Evolutionary conservation across 2,113 vertebrate genomes (phyloP), one percentile per base, ranked within the genome.

Genomic region (Sorex araneus): DNA sequence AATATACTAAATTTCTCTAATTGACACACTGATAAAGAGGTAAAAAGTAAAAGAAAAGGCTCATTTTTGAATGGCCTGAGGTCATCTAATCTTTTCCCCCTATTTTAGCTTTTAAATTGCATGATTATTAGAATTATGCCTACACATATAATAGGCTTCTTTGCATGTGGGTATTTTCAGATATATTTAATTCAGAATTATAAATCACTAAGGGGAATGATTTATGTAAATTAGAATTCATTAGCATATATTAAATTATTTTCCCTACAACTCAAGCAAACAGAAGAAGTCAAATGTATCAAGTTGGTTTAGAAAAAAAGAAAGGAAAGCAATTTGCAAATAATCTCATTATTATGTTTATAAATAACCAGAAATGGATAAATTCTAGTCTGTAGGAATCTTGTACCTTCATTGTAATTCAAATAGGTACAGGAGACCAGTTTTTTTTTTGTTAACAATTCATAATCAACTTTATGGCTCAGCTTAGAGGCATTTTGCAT

Each of bases 221-320:
- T 94, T 97, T 95, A 94, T 94, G 93, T 70, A 97, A 96, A 91
- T 71, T 64, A 91, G 69, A 95, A 93, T 94, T 89, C 54, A 97
- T 96, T 96, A 96, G 1, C 47, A 47, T 96, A 77, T 80, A 89
- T 92, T 94, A 92, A 94, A 96, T 93, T 86, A 84, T 83, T 95
- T 97, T 75, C 0, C 80, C 57, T 87, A 96, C 1, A 94, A 89
- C 89, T 75, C 11, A 96, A 96, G 83, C 16, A 95, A 94, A 97
- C 90, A 4, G 28, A 96, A 97, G 16, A 45, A 95, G 54, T 74
- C 96, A 97, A 97, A n/a, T 30, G 85, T 43, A 92, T 93, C 19
- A 95, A 95, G 74, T 86, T 92, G 90, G 91, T 90, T 66, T 16
- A 40, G 16, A 0, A 67, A 71, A n/a, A 60, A 8, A 36, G 93